A percentile compares a stretch with the other conserved stretches of the same genome.
phyloP scores from a whole-genome alignment of 1,140 invertebrate species.

The Ooceraea biroi region DNA sequence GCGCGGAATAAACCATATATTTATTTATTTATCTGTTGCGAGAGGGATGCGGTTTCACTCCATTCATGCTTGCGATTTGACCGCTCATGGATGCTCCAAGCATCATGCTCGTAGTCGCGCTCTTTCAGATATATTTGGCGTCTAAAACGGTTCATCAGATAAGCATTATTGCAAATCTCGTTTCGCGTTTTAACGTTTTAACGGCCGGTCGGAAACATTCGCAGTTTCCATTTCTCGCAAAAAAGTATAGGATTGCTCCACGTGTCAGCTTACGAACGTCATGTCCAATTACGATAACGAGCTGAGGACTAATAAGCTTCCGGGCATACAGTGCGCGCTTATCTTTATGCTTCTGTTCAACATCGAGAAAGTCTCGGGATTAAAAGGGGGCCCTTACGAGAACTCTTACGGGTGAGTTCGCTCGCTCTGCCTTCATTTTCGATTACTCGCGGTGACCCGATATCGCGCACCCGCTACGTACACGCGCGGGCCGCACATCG shows the following conservation, averaged over 20 bases:
- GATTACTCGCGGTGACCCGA: constrained; percentile 73
- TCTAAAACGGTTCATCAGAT: neutral
- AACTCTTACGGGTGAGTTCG: too few relatives aligned
- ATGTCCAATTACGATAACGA: neutral
- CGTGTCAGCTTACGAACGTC: neutral
- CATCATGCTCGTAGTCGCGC: too few relatives aligned
- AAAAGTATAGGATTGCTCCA: neutral
- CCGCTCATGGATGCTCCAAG: too few relatives aligned
- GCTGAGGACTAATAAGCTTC: constrained; percentile 22
- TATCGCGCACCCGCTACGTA: constrained; percentile 68
- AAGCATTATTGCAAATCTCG: neutral
- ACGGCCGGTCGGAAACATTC: neutral
- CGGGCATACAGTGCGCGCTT: neutral
- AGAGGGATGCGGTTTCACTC: too few relatives aligned
- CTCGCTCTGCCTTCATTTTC: constrained; percentile 44
- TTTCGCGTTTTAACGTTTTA: neutral
- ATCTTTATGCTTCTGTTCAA: constrained; percentile 28
- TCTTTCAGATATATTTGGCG: neutral
- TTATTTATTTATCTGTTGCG: too few relatives aligned
- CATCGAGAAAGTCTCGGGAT: neutral
- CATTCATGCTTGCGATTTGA: too few relatives aligned
- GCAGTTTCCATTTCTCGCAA: constrained; percentile 5
- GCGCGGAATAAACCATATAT: too few relatives aligned
- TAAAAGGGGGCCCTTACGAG: neutral
- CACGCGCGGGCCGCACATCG: too few relatives aligned